Percentiles rank a stretch among this genome's conserved stretches.
These are phyloP conservation scores for Mesocentrotus franciscanus DNA, from an alignment of 53 echinoderm and acorn worm genomes.

Conservation along the genomic window DNA sequence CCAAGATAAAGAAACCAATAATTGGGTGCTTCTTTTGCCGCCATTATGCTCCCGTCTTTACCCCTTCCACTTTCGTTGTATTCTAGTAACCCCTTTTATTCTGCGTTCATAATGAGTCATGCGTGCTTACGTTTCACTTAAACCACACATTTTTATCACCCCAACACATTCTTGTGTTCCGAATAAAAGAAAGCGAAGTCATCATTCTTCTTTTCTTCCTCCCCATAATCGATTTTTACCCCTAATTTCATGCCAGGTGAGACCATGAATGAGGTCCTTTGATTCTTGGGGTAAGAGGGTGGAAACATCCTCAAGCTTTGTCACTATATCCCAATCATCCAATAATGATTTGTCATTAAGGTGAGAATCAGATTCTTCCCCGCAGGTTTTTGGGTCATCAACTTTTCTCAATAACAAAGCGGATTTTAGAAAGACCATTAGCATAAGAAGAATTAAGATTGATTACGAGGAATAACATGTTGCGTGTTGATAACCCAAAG, in stretches of 20 bases:
- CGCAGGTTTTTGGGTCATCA: conserved; percentile 28
- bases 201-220: conserved; percentile 19
- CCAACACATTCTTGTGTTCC: background rate
- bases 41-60: conserved; percentile 32
- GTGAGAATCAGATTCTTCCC: background rate
- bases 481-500: background rate
- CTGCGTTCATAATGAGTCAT: conserved; percentile 14
- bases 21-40: conserved; percentile 51
- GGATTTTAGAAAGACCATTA: background rate
- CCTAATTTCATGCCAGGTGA: conserved; percentile 3
- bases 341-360: conserved; percentile 25
- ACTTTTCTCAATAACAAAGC: background rate
- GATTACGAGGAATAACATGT: background rate
- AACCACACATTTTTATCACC: conserved; percentile 17
- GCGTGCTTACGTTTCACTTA: conserved; percentile 25
- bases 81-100: conserved; percentile 26
- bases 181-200: conserved; percentile 3
- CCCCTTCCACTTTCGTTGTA: background rate
- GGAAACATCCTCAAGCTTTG: background rate
- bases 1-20: conserved; percentile 46
- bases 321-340: background rate
- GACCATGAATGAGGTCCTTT: background rate
- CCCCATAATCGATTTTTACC: conserved; percentile 30
- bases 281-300: background rate
- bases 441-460: background rate